Base-by-base conservation (phyloP, 2,888 invertebrate species). In the Erebia ligea region DNA sequence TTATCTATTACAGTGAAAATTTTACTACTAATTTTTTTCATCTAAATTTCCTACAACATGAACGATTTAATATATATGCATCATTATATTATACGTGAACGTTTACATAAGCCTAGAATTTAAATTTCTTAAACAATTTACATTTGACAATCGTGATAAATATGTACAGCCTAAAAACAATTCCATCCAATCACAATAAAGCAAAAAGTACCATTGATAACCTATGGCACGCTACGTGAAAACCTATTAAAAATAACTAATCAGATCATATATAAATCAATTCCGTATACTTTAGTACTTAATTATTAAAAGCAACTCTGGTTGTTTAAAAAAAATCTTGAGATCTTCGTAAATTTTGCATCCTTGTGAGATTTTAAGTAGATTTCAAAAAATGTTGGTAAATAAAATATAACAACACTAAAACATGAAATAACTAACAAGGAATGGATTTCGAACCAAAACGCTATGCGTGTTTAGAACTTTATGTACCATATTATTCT, bases 11-110 rank as follows among this genome's bases (percentile, higher is more conserved):
- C 77, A 78, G 77, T 81, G 80, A 82, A 81, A 77, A 77, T 84
- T 86, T 86, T 80, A 82, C 87, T 88, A 86, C 88, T 81, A 57
- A 83, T 80, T 78, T 84, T 84, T 81, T 82, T 69, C 69, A 58
- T 75, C 87, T 89, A 90, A 86, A 79, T 86, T 87, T 80, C 84
- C 92, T 92, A 92, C 91, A 89, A 91, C 90, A 89, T 92, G 91
- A 92, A 92, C 90, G 87, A 88, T 89, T 86, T 85, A 85, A 89
- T 89, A 88, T 89, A 88, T 88, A 88, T 67, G 67, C 86, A 84
- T 85, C 87, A 86, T 78, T 84, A 84, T 83, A 82, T 78, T 67
- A 69, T 74, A 84, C 82, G 79, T 88, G 86, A 88, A 90, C 84
- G 87, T 84, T 86, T 88, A 89, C 83, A 89, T 82, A 84, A 78